Evolutionary conservation across 2,113 vertebrate species (phyloP).

Genomic region (Marmota flaviventris): DNA sequence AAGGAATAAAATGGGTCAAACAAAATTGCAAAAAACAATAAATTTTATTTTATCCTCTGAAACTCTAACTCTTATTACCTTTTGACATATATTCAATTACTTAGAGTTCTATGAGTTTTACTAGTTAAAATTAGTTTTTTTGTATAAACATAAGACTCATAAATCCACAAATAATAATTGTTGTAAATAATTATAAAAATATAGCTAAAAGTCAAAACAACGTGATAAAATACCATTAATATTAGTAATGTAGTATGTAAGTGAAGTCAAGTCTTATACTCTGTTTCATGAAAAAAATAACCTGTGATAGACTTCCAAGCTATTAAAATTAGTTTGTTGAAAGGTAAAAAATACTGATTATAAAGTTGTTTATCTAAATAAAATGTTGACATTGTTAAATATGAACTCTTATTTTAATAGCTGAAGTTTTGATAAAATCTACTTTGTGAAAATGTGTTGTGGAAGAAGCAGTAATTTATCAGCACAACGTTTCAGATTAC

Average conservation of each 20-base stretch:
- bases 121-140: background rate
- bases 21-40: background rate
- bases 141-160: background rate
- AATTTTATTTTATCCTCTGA: background rate
- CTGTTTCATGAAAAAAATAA: background rate
- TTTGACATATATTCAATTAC: background rate
- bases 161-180: background rate
- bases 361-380: background rate
- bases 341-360: background rate
- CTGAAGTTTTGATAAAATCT: slow-evolving; percentile 20
- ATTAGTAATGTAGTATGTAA: background rate
- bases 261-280: background rate
- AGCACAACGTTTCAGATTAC: background rate
- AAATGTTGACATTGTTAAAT: slow-evolving; percentile 41
- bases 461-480: background rate
- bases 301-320: background rate
- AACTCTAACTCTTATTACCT: background rate
- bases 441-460: background rate
- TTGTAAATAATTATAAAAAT: background rate
- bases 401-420: slow-evolving; percentile 33
- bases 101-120: background rate
- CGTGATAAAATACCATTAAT: background rate
- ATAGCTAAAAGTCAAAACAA: background rate
- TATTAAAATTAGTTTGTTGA: background rate
- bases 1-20: background rate